These are phyloP conservation scores for Yasuhikotakia modesta DNA, from an alignment of 2,797 vertebrate species.

Conservation along the genomic window DNA sequence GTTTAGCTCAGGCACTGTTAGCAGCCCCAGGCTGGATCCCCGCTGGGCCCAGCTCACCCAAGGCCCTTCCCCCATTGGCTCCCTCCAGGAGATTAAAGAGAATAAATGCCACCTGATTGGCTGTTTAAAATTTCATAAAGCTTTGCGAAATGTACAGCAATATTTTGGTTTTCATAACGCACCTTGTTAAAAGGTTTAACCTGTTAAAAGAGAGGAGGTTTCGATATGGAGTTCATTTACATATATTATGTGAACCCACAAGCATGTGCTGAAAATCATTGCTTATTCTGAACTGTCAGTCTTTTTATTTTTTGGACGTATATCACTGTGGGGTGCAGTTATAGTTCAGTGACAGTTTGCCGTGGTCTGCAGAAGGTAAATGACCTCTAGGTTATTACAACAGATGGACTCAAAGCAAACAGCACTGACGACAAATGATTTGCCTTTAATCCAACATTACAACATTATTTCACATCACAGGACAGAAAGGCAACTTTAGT, in stretches of 20 bases:
- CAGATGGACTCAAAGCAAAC: background rate
- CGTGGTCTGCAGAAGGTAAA: background rate
- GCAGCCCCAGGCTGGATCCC: conserved; percentile 68
- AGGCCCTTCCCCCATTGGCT: conserved; percentile 79
- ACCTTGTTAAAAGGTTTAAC: conserved; percentile 70
- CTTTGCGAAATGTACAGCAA: conserved; percentile 61
- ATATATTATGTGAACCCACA: conserved; percentile 29
- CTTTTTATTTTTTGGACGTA: background rate
- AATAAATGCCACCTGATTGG: conserved; percentile 85
- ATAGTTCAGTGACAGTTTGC: conserved; percentile 1
- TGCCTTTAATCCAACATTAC: background rate
- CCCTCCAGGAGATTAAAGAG: conserved; percentile 82
- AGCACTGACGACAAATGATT: background rate
- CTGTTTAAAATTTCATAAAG: conserved; percentile 80
- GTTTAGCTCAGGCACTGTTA: conserved; percentile 63
- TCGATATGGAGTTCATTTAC: conserved; percentile 53
- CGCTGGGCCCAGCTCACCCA: conserved; percentile 70
- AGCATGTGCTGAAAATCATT: conserved; percentile 5
- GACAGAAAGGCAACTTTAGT: conserved; percentile 17
- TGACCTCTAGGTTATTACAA: background rate
- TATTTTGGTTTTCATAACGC: conserved; percentile 58
- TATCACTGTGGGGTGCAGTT: background rate
- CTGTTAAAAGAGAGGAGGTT: conserved; percentile 61
- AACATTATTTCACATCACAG: conserved; percentile 58
- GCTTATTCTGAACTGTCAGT: background rate